Base-by-base conservation (phyloP, 2,797 vertebrate genomes). In the Lophius americanus region DNA sequence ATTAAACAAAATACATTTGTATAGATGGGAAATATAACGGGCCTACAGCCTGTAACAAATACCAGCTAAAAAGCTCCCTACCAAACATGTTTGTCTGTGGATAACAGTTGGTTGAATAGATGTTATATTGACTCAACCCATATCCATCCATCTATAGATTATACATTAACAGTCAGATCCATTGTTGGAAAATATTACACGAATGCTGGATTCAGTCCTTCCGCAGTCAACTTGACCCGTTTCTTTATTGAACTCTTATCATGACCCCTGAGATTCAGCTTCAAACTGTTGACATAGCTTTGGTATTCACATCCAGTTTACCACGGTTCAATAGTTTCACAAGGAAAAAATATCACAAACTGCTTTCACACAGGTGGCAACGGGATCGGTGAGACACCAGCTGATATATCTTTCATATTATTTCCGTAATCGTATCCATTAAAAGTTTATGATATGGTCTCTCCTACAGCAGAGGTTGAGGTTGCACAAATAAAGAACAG, bases 321-420 rank as follows among this genome's bases (percentile, higher is more conserved):
- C 61, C 13, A 3, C 49, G 38, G 70, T 75, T 90, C 70, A 88
- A 89, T 91, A 88, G 90, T 91, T 86, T 78, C 72, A 64, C 72
- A 83, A 62, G 75, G 5, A 59, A 64, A 55, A 9, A 53, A 56
- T 37, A n/a, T 10, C 38, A 56, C 5, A 43, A 33, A 71, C 9
- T 0, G 9, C 1, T 53, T 51, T 36, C 12, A 64, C 13, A 44
- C 50, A 57, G 44, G 60, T 74, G 46, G 35, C 32, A 43, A 23
- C 10, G 13, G 11, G 49, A 58, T 56, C 9, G 10, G 4, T 36
- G 32, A 54, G 9, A 60, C 38, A 74, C 76, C 0, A 2, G 7
- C 35, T 8, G 8, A 6, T 6, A 54, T 51, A 54, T 62, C 60
- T n/a, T 33, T 41, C 33, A 42, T 12, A 54, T 39, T 52, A 44